A percentile compares a stretch with the other conserved stretches of the same genome.
These are phyloP conservation scores for Merluccius polli DNA, from an alignment of 2,797 vertebrate genomes.

Conservation along the genomic window DNA sequence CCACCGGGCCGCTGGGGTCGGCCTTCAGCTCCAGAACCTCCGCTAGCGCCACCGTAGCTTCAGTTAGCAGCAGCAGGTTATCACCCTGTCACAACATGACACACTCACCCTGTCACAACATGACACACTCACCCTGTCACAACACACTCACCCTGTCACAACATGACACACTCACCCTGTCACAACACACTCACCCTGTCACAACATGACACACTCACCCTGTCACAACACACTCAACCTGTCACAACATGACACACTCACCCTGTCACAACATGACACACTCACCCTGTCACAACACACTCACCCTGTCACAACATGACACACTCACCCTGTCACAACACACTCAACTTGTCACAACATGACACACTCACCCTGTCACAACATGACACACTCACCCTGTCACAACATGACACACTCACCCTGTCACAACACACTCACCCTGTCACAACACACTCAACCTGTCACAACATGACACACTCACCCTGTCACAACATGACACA, in stretches of 20 bases:
- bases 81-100: conserved; percentile 78
- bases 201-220: not conserved
- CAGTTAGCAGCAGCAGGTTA: conserved; percentile 83
- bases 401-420: no score
- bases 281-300: not conserved
- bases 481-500: no score
- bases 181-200: not conserved
- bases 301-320: not conserved
- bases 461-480: no score
- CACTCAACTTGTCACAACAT: not conserved
- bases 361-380: no score
- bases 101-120: not conserved
- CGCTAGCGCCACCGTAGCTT: conserved; percentile 85
- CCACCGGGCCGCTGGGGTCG: conserved; percentile 76
- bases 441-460: no score
- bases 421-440: no score
- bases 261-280: conserved; percentile 67
- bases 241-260: no score
- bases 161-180: not conserved
- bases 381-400: no score
- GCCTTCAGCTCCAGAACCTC: conserved; percentile 92
- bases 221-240: no score
- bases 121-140: not conserved
- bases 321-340: not conserved
- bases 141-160: not conserved